Conservation (phyloP, 2,888 invertebrate genomes). For the Lasioglossum oenotherae region DNA sequence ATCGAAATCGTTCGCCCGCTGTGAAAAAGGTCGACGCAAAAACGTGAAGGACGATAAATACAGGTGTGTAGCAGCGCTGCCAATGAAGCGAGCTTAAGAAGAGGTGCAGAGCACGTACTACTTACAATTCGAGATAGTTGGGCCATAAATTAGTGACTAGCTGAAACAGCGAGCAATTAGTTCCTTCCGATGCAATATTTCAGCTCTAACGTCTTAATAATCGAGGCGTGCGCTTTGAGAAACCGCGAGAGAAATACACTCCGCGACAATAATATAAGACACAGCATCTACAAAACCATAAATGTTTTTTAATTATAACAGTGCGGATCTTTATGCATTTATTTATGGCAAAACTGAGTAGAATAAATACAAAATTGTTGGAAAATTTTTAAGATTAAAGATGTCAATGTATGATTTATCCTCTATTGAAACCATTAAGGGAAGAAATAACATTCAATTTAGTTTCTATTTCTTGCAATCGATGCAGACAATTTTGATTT, state of each 20-base stretch:
- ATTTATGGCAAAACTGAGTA: too few species aligned
- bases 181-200: slow-evolving; percentile 81
- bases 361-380: too few species aligned
- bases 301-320: neutral
- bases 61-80: neutral
- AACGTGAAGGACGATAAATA: neutral
- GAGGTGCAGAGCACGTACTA: slow-evolving; percentile 50
- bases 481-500: too few species aligned
- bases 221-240: slow-evolving; percentile 65
- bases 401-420: too few species aligned
- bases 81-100: neutral
- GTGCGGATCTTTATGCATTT: too few species aligned
- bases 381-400: too few species aligned
- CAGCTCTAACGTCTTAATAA: slow-evolving; percentile 82
- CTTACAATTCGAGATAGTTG: slow-evolving; percentile 74
- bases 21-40: neutral
- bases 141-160: slow-evolving; percentile 74
- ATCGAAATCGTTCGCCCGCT: neutral
- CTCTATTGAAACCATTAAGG: too few species aligned
- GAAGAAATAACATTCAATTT: too few species aligned
- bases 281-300: neutral
- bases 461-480: too few species aligned
- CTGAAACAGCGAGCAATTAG: slow-evolving; percentile 76
- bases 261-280: neutral
- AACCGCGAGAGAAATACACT: neutral